phyloP scores from a whole-genome alignment of 2,113 vertebrate genomes.

The Indicator maculatus region DNA sequence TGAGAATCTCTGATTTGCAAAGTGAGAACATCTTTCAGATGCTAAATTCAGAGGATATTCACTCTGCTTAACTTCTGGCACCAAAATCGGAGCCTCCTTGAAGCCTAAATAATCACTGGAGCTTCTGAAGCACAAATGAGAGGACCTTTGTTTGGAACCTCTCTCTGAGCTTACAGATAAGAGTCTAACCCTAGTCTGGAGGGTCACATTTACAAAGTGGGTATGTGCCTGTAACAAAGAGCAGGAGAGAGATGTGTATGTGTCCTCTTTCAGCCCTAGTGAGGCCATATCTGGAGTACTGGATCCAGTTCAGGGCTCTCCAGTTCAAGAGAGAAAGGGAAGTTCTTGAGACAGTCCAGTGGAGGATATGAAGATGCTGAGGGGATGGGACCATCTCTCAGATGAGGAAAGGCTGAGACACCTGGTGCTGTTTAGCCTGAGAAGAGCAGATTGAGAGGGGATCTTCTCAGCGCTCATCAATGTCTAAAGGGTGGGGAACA shows the following conservation, averaged over 20 bases:
- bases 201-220: background rate
- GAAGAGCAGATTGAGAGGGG: too few relatives aligned
- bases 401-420: too few relatives aligned
- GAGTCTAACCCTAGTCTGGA: background rate
- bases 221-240: accelerated
- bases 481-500: too few relatives aligned
- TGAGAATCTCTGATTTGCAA: background rate
- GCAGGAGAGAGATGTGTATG: background rate
- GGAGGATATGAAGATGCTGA: too few relatives aligned
- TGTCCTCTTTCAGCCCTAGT: too few relatives aligned
- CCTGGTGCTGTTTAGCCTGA: too few relatives aligned
- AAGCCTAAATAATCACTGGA: background rate
- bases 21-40: background rate
- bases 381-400: too few relatives aligned
- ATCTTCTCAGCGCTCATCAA: too few relatives aligned
- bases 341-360: too few relatives aligned
- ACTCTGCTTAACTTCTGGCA: background rate
- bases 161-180: background rate
- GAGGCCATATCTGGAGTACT: too few relatives aligned
- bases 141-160: background rate
- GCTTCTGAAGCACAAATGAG: background rate
- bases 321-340: too few relatives aligned
- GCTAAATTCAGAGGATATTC: background rate
- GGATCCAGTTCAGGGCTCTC: too few relatives aligned
- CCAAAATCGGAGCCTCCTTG: background rate